Evolutionary conservation across 2,113 vertebrate genomes (phyloP), one percentile per base, ranked within the genome.

Genomic region (Zapus hudsonius): DNA sequence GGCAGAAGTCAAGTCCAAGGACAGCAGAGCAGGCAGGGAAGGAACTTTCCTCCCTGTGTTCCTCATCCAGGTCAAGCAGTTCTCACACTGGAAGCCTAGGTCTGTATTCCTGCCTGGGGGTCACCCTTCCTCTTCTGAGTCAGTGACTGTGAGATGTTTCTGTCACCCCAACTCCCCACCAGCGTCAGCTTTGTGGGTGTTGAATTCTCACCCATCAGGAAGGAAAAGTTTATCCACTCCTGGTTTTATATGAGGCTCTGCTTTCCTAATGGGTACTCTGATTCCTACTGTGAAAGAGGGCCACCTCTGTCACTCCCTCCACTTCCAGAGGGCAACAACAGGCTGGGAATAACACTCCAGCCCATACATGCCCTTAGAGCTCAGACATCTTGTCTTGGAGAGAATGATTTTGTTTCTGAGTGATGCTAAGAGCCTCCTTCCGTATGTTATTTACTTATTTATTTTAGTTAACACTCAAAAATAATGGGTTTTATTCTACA

Each of bases 281-380:
- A 40, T 40, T 40, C n/a, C 61, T 15, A 20, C 23, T 85, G 23
- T 22, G 7, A 22, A 22, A 1, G 7, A 33, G 6, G 22, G 57
- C 4, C 52, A 6, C 27, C 10, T 66, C 47, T 20, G 16, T 59
- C 44, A 36, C 38, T 3, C 7, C 3, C 13, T 6, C 1, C 19
- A 15, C 5, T 57, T 29, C 8, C 12, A 23, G 59, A 31, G 17
- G 17, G 22, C 47, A n/a, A 3, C 0, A 47, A 40, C 31, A 5
- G 27, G 27, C 47, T 59, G 9, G 25, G 36, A 27, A 27, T n/a
- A 59, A 2, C 3, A 10, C 12, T 52, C 22, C 7, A 22, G 3
- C 12, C 16, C 4, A 5, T 31, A 12, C 4, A 5, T 36, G 16
- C 4, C 16, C 55, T 44, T 25, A 2, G 0, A 0, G 16, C 55